A percentile compares a stretch with the other conserved stretches of the same genome.
Conservation (phyloP, 2,113 vertebrate species). For the Sorex fumeus region DNA sequence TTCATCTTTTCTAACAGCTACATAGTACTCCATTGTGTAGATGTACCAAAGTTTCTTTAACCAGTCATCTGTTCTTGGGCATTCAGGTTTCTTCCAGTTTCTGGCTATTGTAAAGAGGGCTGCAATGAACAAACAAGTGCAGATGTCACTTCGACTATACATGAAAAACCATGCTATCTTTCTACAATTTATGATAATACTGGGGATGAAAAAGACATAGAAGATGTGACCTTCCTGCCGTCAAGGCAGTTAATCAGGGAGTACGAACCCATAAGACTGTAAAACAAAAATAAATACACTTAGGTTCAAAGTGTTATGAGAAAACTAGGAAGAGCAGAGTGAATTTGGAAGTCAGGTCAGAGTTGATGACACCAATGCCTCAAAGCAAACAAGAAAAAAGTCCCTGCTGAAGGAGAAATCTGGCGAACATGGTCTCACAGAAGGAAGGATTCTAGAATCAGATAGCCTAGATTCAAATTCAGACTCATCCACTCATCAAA, state of each 20-base stretch:
- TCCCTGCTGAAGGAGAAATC: neutral
- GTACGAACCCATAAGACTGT: neutral
- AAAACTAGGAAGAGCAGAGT: neutral
- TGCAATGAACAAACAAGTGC: no score
- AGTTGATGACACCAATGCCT: neutral
- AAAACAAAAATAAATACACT: neutral
- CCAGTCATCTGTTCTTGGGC: no score
- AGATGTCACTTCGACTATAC: no score
- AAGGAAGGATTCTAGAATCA: constrained; percentile 21
- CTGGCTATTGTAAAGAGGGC: no score
- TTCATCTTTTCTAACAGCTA: no score
- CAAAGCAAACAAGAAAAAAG: constrained; percentile 50
- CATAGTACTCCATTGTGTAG: no score
- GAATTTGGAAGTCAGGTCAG: neutral
- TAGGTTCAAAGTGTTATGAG: neutral
- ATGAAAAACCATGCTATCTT: neutral
- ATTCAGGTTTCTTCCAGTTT: no score
- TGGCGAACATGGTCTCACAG: neutral
- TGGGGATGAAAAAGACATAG: neutral
- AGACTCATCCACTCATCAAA: neutral
- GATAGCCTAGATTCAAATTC: neutral
- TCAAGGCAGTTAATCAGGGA: neutral
- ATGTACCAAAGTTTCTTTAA: no score
- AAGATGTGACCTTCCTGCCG: neutral
- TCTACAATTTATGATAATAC: neutral